Conservation (phyloP, 2,797 vertebrate genomes). For the Loris lydekkerianus region DNA sequence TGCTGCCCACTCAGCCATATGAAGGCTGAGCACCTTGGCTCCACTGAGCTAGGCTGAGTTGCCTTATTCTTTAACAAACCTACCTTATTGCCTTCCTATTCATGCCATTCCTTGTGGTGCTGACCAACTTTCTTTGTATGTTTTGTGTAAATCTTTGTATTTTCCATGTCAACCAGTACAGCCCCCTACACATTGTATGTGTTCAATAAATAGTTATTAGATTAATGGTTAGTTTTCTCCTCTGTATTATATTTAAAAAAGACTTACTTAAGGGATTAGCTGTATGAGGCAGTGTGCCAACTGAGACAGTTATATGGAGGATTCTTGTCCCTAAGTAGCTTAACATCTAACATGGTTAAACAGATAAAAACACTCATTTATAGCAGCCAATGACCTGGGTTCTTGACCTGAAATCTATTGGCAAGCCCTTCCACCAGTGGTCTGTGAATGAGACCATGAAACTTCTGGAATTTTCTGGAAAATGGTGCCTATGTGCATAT, state of each 20-base stretch:
- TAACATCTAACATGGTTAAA: conserved; percentile 79
- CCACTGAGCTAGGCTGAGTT: neutral
- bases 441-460: neutral
- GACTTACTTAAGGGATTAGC: conserved; percentile 70
- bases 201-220: conserved; percentile 68
- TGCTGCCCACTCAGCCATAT: neutral
- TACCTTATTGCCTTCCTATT: neutral
- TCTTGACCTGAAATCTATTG: conserved; percentile 50
- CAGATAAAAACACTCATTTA: conserved; percentile 67
- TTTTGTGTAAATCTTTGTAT: conserved; percentile 52
- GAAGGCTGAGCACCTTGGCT: neutral
- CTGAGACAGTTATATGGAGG: conserved; percentile 67
- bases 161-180: neutral
- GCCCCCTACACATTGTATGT: neutral
- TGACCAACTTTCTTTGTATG: neutral
- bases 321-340: conserved; percentile 78
- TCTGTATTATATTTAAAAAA: conserved; percentile 68
- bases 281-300: conserved; percentile 39
- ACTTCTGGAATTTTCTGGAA: neutral
- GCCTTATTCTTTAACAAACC: neutral
- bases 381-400: conserved; percentile 45
- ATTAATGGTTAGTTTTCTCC: conserved; percentile 70
- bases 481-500: neutral
- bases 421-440: neutral
- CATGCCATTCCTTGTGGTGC: neutral